phyloP scores from a whole-genome alignment of 2,888 invertebrate species.

The Drosophila mimetica region DNA sequence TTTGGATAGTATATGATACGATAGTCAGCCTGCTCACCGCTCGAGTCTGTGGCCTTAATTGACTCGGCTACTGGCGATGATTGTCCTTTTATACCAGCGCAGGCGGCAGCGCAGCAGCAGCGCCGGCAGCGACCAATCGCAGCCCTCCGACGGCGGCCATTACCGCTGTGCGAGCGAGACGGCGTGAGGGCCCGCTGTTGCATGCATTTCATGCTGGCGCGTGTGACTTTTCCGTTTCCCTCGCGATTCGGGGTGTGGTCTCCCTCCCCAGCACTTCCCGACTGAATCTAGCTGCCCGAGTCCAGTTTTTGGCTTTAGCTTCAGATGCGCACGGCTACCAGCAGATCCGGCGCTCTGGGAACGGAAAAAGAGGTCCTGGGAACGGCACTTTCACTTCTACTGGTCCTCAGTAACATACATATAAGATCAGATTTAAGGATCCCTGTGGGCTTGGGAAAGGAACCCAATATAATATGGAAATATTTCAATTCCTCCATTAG shows the following conservation, averaged over 20 bases:
- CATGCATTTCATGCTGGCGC: conserved; percentile 59
- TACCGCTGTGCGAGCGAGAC: conserved; percentile 28
- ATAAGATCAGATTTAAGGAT: background rate
- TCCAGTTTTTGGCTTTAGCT: conserved; percentile 43
- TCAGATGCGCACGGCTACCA: conserved; percentile 28
- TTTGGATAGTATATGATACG: conserved; percentile 4
- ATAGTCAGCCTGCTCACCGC: conserved; percentile 52
- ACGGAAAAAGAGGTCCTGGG: conserved; percentile 26
- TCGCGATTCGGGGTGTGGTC: conserved; percentile 35
- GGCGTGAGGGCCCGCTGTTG: conserved; percentile 8
- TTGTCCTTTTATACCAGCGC: conserved; percentile 88
- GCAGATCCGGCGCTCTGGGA: conserved; percentile 27
- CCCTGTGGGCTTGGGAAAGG: background rate
- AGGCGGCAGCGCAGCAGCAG: conserved; percentile 71
- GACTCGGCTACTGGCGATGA: conserved; percentile 85
- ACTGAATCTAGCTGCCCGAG: conserved; percentile 42
- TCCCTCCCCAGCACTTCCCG: conserved; percentile 1
- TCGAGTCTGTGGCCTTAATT: conserved; percentile 84
- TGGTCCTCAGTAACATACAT: background rate
- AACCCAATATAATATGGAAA: too few relatives aligned
- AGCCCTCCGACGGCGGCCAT: conserved; percentile 77
- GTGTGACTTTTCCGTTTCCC: conserved; percentile 56
- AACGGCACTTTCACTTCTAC: background rate
- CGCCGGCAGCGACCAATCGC: conserved; percentile 80
- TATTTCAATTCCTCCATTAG: too few relatives aligned